These are phyloP conservation scores for Dermochelys coriacea DNA, from an alignment of 2,797 vertebrate genomes.

Conservation along the genomic window DNA sequence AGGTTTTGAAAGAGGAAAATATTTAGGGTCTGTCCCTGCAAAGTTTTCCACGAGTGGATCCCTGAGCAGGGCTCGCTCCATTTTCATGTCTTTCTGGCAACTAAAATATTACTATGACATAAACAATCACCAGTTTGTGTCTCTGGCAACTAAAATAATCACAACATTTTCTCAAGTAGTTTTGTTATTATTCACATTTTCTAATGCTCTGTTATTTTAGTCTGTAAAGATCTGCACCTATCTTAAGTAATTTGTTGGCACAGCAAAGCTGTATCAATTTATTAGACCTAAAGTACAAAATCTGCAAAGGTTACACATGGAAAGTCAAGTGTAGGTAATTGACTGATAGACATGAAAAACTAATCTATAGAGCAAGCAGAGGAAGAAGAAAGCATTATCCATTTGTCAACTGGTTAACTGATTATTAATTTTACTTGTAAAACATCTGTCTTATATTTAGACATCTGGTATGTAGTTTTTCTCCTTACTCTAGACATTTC, in stretches of 20 bases:
- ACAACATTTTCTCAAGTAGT: not conserved
- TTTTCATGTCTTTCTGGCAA: not conserved
- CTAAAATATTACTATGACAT: not conserved
- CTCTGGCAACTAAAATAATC: not conserved
- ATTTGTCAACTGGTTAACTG: constrained; percentile 68
- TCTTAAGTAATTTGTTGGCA: not conserved
- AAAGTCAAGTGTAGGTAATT: not conserved
- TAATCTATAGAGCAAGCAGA: constrained; percentile 54
- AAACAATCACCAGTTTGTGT: not conserved
- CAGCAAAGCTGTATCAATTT: not conserved
- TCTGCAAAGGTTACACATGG: constrained; percentile 23
- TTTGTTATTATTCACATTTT: not conserved
- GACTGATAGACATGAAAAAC: constrained; percentile 28
- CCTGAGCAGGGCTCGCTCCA: not conserved
- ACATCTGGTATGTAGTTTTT: not conserved
- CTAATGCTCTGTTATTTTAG: fast-evolving
- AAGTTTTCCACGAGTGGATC: not conserved
- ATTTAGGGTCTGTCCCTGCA: not conserved
- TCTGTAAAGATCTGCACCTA: not conserved
- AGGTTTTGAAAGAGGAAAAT: not conserved
- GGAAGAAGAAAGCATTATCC: constrained; percentile 59
- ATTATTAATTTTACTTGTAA: constrained; percentile 52
- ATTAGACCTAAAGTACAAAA: not conserved
- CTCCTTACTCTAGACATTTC: not conserved
- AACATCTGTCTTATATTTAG: constrained; percentile 33